phyloP scores from a whole-genome alignment of 1,140 invertebrate species.

The Diachasmimorpha longicaudata region DNA sequence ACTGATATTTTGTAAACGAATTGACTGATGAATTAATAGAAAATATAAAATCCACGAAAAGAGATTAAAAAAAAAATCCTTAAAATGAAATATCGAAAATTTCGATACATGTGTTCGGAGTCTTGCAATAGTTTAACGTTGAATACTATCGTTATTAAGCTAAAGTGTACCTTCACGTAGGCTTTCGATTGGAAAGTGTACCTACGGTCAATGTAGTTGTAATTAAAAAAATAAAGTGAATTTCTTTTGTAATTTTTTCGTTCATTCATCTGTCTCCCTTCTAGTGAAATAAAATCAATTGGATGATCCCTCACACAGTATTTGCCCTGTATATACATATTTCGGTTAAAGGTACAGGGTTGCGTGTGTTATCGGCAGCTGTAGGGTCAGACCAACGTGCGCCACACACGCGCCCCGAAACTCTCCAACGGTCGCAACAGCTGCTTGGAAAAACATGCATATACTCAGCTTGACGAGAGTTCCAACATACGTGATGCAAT shows the following conservation, averaged over 20 bases:
- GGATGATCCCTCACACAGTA: background rate
- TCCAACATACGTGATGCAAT: constrained; percentile 22
- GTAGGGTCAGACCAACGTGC: constrained; percentile 13
- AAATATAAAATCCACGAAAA: background rate
- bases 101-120: constrained; percentile 3
- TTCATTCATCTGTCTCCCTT: background rate
- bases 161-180: constrained; percentile 25
- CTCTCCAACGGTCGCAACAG: constrained; percentile 58
- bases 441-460: constrained; percentile 52
- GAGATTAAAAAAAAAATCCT: constrained; percentile 5
- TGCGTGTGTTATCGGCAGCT: constrained; percentile 20
- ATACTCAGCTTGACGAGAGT: constrained; percentile 35
- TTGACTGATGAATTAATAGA: constrained; percentile 9
- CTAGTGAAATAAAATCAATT: background rate
- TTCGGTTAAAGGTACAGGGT: background rate
- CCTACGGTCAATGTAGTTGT: constrained; percentile 19
- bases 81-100: constrained; percentile 5
- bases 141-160: constrained; percentile 21
- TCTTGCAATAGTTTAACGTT: constrained; percentile 21
- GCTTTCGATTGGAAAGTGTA: constrained; percentile 3
- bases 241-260: constrained; percentile 9
- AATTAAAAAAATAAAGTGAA: constrained; percentile 20
- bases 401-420: constrained; percentile 48
- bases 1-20: constrained; percentile 23
- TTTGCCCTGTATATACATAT: background rate